phyloP scores from a whole-genome alignment of 2,113 vertebrate genomes.

The Oncorhynchus clarkii region DNA sequence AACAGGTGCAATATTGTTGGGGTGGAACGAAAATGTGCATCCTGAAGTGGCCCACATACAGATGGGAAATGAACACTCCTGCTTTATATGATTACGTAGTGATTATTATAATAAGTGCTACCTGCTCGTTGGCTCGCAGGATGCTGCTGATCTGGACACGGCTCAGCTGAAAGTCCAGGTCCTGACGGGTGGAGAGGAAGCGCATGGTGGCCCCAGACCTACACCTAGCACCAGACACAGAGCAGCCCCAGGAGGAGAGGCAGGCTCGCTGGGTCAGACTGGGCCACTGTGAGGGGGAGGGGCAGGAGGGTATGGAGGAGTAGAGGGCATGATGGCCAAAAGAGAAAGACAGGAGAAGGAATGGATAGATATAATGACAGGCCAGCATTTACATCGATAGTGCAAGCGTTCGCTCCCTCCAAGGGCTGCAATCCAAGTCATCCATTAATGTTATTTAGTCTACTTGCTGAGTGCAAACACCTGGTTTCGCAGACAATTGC shows the following conservation, averaged over 20 bases:
- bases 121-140: conserved; percentile 81
- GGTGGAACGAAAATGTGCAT: too few relatives aligned
- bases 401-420: background rate
- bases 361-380: background rate
- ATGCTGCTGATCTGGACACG: conserved; percentile 80
- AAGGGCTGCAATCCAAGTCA: background rate
- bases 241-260: conserved; percentile 40
- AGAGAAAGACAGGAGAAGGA: too few relatives aligned
- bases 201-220: conserved; percentile 15
- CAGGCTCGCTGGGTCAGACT: background rate
- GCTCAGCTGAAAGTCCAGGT: conserved; percentile 80
- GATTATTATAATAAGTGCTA: conserved; percentile 40
- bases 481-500: background rate
- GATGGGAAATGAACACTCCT: too few relatives aligned
- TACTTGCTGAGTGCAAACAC: background rate
- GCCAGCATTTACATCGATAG: background rate
- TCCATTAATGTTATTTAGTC: background rate
- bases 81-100: background rate
- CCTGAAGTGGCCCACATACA: too few relatives aligned
- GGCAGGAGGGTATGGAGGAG: background rate
- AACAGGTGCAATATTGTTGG: too few relatives aligned
- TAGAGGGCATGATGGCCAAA: background rate
- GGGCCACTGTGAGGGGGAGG: conserved; percentile 6
- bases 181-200: conserved; percentile 64
- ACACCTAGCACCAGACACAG: background rate